These are phyloP conservation scores for Cyphomyrmex costatus DNA, from an alignment of 1,140 invertebrate genomes.

Conservation along the genomic window DNA sequence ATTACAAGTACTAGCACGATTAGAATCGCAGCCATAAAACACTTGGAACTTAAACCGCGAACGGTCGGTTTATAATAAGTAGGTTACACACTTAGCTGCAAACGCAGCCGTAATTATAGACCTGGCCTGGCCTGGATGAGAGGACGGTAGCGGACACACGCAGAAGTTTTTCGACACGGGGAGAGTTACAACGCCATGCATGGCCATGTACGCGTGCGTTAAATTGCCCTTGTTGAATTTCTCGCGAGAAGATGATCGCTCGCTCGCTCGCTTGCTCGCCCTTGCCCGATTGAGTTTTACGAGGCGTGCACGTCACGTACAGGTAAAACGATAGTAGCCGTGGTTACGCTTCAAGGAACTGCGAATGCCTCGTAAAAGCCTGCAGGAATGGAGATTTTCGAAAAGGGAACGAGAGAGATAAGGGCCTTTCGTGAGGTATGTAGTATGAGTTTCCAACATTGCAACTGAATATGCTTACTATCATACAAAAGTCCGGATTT, in stretches of 20 bases:
- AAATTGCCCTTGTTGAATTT: conserved; percentile 62
- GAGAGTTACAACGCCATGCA: neutral
- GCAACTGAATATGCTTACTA: neutral
- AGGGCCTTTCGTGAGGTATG: neutral
- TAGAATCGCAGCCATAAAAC: neutral
- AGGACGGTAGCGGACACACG: conserved; percentile 11
- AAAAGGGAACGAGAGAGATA: conserved; percentile 36
- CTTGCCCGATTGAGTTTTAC: conserved; percentile 76
- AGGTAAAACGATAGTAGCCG: conserved; percentile 68
- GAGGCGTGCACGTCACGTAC: conserved; percentile 72
- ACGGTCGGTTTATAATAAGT: neutral
- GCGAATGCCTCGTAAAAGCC: conserved; percentile 74
- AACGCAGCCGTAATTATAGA: conserved; percentile 19
- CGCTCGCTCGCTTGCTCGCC: neutral
- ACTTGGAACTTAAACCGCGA: neutral
- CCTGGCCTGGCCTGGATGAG: neutral
- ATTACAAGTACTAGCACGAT: neutral
- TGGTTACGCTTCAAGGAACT: conserved; percentile 73
- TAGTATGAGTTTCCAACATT: neutral
- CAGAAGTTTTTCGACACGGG: conserved; percentile 24
- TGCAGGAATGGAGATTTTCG: conserved; percentile 67
- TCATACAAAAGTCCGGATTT: conserved; percentile 1
- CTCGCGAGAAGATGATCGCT: conserved; percentile 25
- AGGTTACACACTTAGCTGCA: neutral
- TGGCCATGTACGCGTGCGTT: neutral